A percentile compares a stretch with the other conserved stretches of the same genome.
phyloP scores from a whole-genome alignment of 2,888 invertebrate genomes.

The Eueremaeus valkanovi region DNA sequence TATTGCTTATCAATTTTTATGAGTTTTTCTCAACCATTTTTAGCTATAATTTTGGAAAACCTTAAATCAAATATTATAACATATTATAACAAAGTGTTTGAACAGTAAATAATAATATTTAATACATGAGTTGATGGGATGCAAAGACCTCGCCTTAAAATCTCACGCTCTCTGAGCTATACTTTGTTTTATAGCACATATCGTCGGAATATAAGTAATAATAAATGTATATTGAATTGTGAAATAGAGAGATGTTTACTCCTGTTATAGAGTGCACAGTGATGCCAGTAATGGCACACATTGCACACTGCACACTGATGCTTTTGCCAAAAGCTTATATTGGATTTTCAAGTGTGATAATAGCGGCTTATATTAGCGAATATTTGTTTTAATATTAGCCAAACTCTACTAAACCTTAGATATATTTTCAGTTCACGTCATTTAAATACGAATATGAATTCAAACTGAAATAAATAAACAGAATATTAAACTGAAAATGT shows the following conservation, averaged over 20 bases:
- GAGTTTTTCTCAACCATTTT: background rate
- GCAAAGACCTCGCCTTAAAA: constrained; percentile 16
- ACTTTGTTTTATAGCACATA: constrained; percentile 12
- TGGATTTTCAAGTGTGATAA: constrained; percentile 24
- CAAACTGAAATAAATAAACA: background rate
- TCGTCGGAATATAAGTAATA: background rate
- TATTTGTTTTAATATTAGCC: background rate
- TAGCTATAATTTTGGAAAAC: background rate
- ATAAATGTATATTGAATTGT: constrained; percentile 18
- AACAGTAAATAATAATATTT: constrained; percentile 26
- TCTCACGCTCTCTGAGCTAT: constrained; percentile 13
- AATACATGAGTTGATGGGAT: background rate
- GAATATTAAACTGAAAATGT: background rate
- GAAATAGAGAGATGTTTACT: background rate
- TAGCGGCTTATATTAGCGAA: background rate
- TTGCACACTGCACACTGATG: no score
- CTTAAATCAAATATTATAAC: background rate
- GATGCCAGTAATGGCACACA: no score
- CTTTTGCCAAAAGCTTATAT: background rate
- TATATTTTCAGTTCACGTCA: background rate
- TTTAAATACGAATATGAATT: background rate
- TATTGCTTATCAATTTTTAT: constrained; percentile 18
- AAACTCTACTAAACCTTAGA: background rate
- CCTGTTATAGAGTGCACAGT: background rate
- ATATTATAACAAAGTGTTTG: background rate